Conservation (phyloP, 2,797 vertebrate genomes). For the Hoplostethus atlanticus region DNA sequence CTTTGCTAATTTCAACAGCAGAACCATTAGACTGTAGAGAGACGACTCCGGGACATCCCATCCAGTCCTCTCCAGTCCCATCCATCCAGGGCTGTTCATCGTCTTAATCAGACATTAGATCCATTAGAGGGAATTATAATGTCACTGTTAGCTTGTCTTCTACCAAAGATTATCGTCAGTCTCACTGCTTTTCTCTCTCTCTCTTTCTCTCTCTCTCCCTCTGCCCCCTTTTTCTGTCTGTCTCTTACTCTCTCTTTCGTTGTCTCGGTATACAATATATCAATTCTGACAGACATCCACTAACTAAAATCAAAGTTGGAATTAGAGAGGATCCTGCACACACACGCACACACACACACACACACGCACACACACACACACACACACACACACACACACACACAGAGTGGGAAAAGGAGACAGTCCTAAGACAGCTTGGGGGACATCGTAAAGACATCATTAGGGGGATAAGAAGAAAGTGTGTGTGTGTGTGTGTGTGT, state of each 20-base stretch:
- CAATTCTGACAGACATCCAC: slow-evolving; percentile 6
- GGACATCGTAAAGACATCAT: too few species aligned
- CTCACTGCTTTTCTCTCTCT: slow-evolving; percentile 4
- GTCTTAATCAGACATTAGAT: slow-evolving; percentile 38
- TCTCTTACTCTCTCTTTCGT: slow-evolving; percentile 10
- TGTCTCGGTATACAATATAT: slow-evolving; percentile 4
- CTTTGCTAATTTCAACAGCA: not conserved
- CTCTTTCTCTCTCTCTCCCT: not conserved
- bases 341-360: not conserved
- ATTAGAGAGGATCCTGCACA: not conserved
- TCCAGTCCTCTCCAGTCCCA: slow-evolving; percentile 6
- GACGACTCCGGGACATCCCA: slow-evolving; percentile 7
- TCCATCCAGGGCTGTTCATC: slow-evolving; percentile 25
- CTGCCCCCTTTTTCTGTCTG: not conserved
- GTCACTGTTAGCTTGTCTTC: slow-evolving; percentile 30
- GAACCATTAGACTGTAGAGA: slow-evolving; percentile 23
- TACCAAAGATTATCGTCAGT: slow-evolving; percentile 29
- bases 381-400: too few species aligned
- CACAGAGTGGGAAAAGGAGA: not conserved
- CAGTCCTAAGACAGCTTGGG: too few species aligned
- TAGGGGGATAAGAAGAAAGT: not conserved
- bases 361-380: too few species aligned
- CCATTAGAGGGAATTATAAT: slow-evolving; percentile 50
- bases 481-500: not conserved
- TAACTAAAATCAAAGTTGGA: slow-evolving; percentile 6